A percentile compares a stretch with the other conserved stretches of the same genome.
phyloP scores from a whole-genome alignment of 1,140 invertebrate species.

The Drosophila guanche region DNA sequence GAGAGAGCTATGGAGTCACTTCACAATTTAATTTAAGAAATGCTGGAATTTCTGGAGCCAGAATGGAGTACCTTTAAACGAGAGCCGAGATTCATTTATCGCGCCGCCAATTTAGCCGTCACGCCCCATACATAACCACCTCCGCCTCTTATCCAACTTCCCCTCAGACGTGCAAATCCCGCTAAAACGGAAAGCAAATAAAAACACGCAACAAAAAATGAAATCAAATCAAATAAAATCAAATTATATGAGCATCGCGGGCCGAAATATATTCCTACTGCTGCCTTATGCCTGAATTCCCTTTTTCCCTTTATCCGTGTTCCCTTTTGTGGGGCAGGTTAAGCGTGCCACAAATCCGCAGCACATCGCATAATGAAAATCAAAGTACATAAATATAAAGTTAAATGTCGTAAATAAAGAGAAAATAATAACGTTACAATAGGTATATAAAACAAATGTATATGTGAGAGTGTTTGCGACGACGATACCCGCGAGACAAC shows the following conservation, averaged over 20 bases:
- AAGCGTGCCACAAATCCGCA: conserved; percentile 47
- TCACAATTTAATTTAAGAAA: conserved; percentile 72
- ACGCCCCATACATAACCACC: conserved; percentile 50
- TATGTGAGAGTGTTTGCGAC: conserved; percentile 12
- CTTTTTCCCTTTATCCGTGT: neutral
- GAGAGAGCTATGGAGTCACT: neutral
- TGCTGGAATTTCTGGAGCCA: conserved; percentile 35
- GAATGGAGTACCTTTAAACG: conserved; percentile 53
- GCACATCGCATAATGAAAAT: conserved; percentile 66
- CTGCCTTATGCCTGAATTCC: neutral
- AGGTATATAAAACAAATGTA: conserved; percentile 34
- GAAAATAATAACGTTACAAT: conserved; percentile 38
- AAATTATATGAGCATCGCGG: conserved; percentile 51
- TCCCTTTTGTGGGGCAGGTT: conserved; percentile 35
- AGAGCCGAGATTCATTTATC: conserved; percentile 48
- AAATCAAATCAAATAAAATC: conserved; percentile 72
- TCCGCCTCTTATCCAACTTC: conserved; percentile 19
- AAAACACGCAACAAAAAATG: conserved; percentile 45
- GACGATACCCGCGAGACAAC: conserved; percentile 37
- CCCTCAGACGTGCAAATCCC: conserved; percentile 37
- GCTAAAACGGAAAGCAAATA: conserved; percentile 41
- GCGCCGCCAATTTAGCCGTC: conserved; percentile 44
- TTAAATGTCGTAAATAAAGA: conserved; percentile 78
- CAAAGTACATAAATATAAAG: conserved; percentile 76
- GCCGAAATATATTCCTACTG: conserved; percentile 28